Base-by-base conservation (phyloP, 1,140 invertebrate genomes). In the Aphelenchoides fujianensis region DNA sequence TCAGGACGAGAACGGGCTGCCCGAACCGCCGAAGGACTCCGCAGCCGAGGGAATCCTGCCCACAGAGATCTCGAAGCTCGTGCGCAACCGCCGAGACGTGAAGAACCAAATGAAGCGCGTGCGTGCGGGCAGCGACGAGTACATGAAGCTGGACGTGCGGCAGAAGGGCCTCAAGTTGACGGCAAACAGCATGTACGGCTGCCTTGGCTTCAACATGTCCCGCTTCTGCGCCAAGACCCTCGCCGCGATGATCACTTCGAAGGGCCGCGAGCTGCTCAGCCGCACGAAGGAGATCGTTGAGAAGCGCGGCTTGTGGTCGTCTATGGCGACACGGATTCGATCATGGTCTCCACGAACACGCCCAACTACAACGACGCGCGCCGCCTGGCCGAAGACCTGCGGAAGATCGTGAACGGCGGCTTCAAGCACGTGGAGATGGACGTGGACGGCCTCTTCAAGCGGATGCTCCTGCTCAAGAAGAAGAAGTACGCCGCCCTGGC, bases 131-230 rank as follows among this genome's bases (percentile, higher is more conserved):
- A 37, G 61, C 2, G 72, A 71, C 34, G 48, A 68, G 41, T 78
- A 76, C 35, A 74, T 74, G 28, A 86, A 97, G 86, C 97, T 96
- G 83, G 92, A 98, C 82, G 98, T 98, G 68, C 87, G 96, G 59
- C 96, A 99, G 86, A 91, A 93, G 86, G 97, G 95, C 41, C 88
- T 99, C 27, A 99, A 99, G 85, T 87, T 99, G 30, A 99, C 95
- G 0, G 97, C 97, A 0, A 99, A 99, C 86, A 95, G 93, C 71
- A 98, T 99, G 94, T 99, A 99, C 79, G 97, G 97, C 27, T 99
- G 97, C 87, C 87, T 99, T 48, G 97, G 97, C 41, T 97, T 98
- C 79, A 88, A 90, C 3, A 57, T 71, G 0, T 98, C 95, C 0
- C 88, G 97, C 61, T 99, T 99, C 86, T 97, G 92, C 87, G 95